Evolutionary conservation across 2,797 vertebrate genomes (phyloP).

Genomic region (Clarias laeviceps): DNA sequence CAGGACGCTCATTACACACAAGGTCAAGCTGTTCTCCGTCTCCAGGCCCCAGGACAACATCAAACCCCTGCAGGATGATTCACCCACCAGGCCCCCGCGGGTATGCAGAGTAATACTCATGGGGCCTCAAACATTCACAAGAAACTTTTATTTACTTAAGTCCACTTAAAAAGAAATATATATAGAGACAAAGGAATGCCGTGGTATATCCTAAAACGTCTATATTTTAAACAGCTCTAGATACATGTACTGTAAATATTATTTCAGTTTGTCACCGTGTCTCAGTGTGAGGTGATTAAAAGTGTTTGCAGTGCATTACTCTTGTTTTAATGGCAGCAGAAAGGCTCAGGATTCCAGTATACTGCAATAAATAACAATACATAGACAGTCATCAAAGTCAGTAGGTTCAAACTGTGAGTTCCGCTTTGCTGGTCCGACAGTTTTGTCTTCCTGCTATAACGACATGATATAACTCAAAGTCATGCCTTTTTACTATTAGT

Average conservation of each 20-base stretch:
- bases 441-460: neutral
- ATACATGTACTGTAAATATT: neutral
- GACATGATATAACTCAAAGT: slow-evolving; percentile 15
- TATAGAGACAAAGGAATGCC: neutral
- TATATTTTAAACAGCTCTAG: neutral
- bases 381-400: neutral
- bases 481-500: slow-evolving; percentile 23
- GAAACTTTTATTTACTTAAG: neutral
- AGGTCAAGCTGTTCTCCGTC: slow-evolving; percentile 69
- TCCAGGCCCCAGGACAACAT: slow-evolving; percentile 53
- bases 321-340: neutral
- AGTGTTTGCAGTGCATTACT: too few relatives aligned
- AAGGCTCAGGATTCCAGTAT: neutral
- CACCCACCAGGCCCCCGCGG: slow-evolving; percentile 34
- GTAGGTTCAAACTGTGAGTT: slow-evolving; percentile 13
- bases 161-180: neutral
- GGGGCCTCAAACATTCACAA: slow-evolving; percentile 6
- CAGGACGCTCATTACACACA: slow-evolving; percentile 68
- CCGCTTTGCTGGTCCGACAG: slow-evolving; percentile 3
- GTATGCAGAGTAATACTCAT: slow-evolving; percentile 33
- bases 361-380: neutral
- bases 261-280: neutral
- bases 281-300: neutral
- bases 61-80: slow-evolving; percentile 44
- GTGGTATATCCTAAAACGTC: neutral